Conservation (phyloP, 2,113 vertebrate species). For the Telmatochromis sp. region DNA sequence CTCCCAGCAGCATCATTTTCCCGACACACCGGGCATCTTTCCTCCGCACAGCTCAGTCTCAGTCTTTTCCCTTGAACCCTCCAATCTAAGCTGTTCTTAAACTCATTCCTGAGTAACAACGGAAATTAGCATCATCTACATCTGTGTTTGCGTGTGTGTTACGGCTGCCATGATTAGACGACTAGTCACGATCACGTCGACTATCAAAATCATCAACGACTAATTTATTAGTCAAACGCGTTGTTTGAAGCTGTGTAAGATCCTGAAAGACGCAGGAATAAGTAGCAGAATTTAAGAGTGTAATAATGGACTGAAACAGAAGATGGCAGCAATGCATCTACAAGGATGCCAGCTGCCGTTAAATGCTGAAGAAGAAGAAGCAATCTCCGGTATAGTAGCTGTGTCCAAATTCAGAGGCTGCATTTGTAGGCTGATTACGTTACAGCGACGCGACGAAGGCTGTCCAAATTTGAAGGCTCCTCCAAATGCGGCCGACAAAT, state of each 20-base stretch:
- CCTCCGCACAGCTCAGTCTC: background rate
- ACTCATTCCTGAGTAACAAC: background rate
- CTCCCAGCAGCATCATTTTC: background rate
- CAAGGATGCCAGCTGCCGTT: background rate
- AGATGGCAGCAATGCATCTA: background rate
- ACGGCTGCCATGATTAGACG: background rate
- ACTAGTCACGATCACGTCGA: rapidly evolving
- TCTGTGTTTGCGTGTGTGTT: background rate
- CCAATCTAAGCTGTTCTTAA: background rate
- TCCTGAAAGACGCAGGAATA: background rate
- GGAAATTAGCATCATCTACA: background rate
- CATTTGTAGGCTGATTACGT: background rate
- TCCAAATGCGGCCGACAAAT: background rate
- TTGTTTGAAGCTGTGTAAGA: background rate
- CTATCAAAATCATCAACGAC: background rate
- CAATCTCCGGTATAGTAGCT: rapidly evolving
- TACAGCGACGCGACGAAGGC: rapidly evolving
- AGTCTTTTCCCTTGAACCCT: background rate
- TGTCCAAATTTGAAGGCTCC: background rate
- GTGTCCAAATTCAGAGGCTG: background rate
- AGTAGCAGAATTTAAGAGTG: background rate
- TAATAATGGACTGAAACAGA: background rate
- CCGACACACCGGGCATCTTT: background rate
- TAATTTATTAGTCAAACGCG: background rate
- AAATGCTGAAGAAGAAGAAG: background rate